Percentiles rank a stretch among this genome's conserved stretches.
Conservation (phyloP, 2,888 invertebrate genomes). For the Leucozona laternaria region DNA sequence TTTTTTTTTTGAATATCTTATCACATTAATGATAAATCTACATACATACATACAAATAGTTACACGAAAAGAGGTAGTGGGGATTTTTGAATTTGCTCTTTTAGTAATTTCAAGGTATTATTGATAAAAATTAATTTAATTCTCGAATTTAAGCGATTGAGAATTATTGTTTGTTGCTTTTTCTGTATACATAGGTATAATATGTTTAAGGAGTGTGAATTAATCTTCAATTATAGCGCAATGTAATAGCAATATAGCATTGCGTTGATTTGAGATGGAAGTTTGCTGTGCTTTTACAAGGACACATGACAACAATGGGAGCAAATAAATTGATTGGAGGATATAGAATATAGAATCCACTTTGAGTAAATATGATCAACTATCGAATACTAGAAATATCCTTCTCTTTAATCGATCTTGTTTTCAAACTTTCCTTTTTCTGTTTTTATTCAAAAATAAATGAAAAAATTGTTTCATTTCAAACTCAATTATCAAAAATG, state of each 20-base stretch:
- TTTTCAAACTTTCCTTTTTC: too few relatives aligned
- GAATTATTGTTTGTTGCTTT: conserved; percentile 20
- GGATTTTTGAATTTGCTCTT: neutral
- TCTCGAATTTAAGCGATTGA: conserved; percentile 46
- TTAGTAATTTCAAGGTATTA: conserved; percentile 60
- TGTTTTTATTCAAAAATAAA: too few relatives aligned
- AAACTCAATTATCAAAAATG: too few relatives aligned
- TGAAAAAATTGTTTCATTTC: too few relatives aligned
- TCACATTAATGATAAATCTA: conserved; percentile 66
- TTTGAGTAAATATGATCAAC: neutral
- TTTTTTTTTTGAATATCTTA: conserved; percentile 53
- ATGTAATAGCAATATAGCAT: neutral
- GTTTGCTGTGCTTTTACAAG: neutral
- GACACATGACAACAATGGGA: neutral
- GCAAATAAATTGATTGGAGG: neutral
- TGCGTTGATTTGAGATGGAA: neutral
- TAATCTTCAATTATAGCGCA: neutral
- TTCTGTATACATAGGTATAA: neutral
- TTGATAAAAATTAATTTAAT: conserved; percentile 66
- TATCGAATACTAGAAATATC: too few relatives aligned
- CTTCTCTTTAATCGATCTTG: too few relatives aligned
- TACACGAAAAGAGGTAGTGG: neutral
- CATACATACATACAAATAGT: conserved; percentile 14
- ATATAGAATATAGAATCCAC: neutral
- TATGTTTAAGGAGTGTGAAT: neutral